Base-by-base conservation (phyloP, 2,888 invertebrate genomes). In the Axea sp. region DNA sequence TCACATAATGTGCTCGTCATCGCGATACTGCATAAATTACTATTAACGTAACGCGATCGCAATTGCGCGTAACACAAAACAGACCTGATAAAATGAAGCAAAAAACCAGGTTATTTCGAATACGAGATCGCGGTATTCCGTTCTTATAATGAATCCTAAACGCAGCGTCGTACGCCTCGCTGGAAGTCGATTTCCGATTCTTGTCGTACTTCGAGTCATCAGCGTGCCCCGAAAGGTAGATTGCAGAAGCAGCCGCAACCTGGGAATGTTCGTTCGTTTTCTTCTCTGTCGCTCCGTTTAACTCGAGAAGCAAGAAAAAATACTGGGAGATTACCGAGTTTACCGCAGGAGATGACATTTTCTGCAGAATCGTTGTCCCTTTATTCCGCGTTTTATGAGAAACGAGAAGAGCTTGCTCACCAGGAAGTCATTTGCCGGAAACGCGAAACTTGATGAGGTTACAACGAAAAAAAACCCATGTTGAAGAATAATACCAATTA, bases 291-390 rank as follows among this genome's bases (percentile, higher is more conserved):
- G 11, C 14, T 15, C 15, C 12, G 35, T 11, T 39, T 39, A 17
- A 51, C 45, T 47, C 11, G 24, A 30, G 26, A n/a, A 33, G 33
- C 11, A 9, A 17, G 65, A 15, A 19, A 57, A 62, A 67, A 57
- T 57, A 19, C 17, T 11, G 45, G 43, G 24, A 51, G 59, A 73
- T 53, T 65, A 24, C 59, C 51, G 24, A 43, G 37, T 43, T 47
- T 26, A 57, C 73, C 73, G 39, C 73, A 67, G 24, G 35, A 55
- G 22, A 60, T 33, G 64, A 67, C 55, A 49, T 60, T 64, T 64
- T 59, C 37, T 59, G 35, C 33, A 26, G 39, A 47, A 60, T 53
- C 47, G n/a, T n/a, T n/a, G n/a, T n/a, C n/a, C n/a, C 26, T 9
- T 30, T 31, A 41, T 43, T 22, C 12, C 43, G 17, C 22, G 41